phyloP scores from a whole-genome alignment of 2,888 invertebrate species.

The Melanophora roralis region DNA sequence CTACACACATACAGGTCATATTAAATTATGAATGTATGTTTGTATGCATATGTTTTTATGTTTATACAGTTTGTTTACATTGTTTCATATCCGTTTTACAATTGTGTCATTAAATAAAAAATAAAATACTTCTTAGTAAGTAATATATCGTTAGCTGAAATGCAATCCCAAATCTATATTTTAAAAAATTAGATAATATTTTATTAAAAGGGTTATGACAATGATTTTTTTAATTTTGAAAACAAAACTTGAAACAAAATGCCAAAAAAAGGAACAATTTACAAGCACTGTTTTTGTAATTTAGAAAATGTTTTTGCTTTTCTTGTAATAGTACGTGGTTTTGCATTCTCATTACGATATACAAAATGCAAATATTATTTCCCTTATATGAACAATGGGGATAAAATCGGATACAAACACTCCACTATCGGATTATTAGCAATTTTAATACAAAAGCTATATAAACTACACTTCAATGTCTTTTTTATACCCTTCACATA shows the following conservation, averaged over 20 bases:
- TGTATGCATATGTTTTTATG: neutral
- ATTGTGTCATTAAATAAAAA: constrained; percentile 60
- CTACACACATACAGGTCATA: neutral
- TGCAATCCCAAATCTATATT: too few species aligned
- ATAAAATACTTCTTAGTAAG: constrained; percentile 58
- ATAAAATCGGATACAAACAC: constrained; percentile 50
- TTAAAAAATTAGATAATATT: too few species aligned
- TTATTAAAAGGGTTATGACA: too few species aligned
- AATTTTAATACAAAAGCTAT: constrained; percentile 59
- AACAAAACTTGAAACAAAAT: too few species aligned
- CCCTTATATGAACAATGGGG: constrained; percentile 47
- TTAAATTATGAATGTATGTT: neutral
- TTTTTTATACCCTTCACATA: too few species aligned
- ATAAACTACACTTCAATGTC: constrained; percentile 57
- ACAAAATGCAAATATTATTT: constrained; percentile 57
- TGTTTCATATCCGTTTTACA: constrained; percentile 48
- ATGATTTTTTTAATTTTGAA: too few species aligned
- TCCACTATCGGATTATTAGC: constrained; percentile 60
- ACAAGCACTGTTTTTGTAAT: too few species aligned
- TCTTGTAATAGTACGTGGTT: too few species aligned
- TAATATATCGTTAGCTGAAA: too few species aligned
- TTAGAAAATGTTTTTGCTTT: too few species aligned
- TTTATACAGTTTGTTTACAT: constrained; percentile 31
- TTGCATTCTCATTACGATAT: too few species aligned
- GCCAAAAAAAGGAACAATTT: too few species aligned